Evolutionary conservation across 1,140 invertebrate species (phyloP).

Genomic region (Atta colombica): DNA sequence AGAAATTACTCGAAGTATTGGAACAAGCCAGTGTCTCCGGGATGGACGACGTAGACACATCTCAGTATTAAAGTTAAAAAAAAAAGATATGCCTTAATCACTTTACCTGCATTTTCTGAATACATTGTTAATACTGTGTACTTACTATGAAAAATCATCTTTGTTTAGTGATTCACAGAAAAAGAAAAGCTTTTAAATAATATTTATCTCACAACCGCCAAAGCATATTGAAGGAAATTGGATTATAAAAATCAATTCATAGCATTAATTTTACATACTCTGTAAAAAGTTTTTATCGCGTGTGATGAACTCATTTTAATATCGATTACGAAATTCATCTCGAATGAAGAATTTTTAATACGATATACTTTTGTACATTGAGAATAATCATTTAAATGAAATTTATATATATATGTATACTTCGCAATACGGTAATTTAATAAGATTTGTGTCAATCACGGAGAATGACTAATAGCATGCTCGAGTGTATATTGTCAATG

Average conservation of each 20-base stretch:
- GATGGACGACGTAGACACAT: slow-evolving; percentile 82
- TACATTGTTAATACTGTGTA: slow-evolving; percentile 71
- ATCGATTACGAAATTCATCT: slow-evolving; percentile 39
- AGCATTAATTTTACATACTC: slow-evolving; percentile 42
- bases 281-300: slow-evolving; percentile 47
- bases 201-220: slow-evolving; percentile 39
- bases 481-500: slow-evolving; percentile 81
- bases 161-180: slow-evolving; percentile 56
- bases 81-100: slow-evolving; percentile 57
- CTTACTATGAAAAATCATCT: slow-evolving; percentile 70
- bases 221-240: slow-evolving; percentile 64
- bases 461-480: slow-evolving; percentile 67
- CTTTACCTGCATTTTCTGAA: slow-evolving; percentile 32
- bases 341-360: slow-evolving; percentile 39
- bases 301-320: slow-evolving; percentile 15
- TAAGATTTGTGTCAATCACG: slow-evolving; percentile 69
- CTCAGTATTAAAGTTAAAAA: slow-evolving; percentile 81
- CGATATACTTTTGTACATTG: slow-evolving; percentile 70
- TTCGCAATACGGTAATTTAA: slow-evolving; percentile 69
- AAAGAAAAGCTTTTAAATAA: slow-evolving; percentile 53
- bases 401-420: slow-evolving; percentile 31
- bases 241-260: slow-evolving; percentile 57
- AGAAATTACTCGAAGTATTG: slow-evolving; percentile 83
- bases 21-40: slow-evolving; percentile 84
- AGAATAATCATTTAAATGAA: slow-evolving; percentile 47